Evolutionary conservation across 2,888 invertebrate genomes (phyloP), one percentile per base, ranked within the genome.

Genomic region (Phaonia tiefii): DNA sequence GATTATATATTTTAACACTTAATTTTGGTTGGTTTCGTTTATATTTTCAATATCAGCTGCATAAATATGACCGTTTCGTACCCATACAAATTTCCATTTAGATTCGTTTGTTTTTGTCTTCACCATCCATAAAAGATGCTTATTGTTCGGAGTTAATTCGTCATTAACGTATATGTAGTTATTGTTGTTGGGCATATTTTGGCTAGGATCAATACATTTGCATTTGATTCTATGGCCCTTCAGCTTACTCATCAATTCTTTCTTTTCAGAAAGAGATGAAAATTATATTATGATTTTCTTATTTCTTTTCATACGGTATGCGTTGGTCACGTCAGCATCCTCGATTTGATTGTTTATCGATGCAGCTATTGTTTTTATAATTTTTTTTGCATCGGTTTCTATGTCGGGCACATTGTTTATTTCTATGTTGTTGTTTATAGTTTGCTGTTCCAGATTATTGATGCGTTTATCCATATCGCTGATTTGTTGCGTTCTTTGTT

Each of bases 131-230:
- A 49, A 17, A 49, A 49, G 49, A 1, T 7, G 49, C 15, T 17
- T 15, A 17, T 49, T 49, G 49, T 49, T 2, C 7, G n/a, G 31
- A 1, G 56, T 31, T 13, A 58, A 15, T 26, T 26, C 31, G n/a
- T 58, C 56, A n/a, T 58, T 58, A 2, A 25, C n/a, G 31, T 58
- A 26, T 13, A 58, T 31, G n/a, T n/a, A 25, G 1, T 58, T 58
- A n/a, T 58, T 37, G 17, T 49, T 54, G 54, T 20, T 25, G 8
- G 7, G 10, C 2, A 17, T 4, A 25, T 44, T 44, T 11, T 22
- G 10, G 22, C 25, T 8, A 17, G 17, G 2, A 2, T 1, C 51
- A 51, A 17, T 17, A 17, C n/a, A 17, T 10, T 51, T 51, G 51
- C 7, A n/a, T n/a, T 51, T 17, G 4, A 54, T 11, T 25, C 54